Percentiles rank a stretch among this genome's conserved stretches.
phyloP scores from a whole-genome alignment of 2,113 vertebrate genomes.

The Polypterus bichir region DNA sequence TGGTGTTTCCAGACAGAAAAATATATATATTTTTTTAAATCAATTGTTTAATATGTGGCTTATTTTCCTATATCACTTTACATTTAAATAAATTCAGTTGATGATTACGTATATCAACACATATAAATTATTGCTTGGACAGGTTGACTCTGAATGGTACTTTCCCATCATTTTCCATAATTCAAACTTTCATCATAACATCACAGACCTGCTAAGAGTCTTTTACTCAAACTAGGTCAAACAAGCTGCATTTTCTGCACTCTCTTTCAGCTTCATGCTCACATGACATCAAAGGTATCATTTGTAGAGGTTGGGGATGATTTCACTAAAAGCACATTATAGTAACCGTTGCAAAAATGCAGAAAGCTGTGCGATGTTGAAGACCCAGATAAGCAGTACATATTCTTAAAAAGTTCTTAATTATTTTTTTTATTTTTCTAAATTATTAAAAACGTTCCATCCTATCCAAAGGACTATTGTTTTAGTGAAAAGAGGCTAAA shows the following conservation, averaged over 20 bases:
- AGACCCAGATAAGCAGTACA: neutral
- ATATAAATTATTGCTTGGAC: slow-evolving; percentile 18
- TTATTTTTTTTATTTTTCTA: no score
- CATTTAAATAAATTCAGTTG: no score
- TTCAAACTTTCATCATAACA: slow-evolving; percentile 15
- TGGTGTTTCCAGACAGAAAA: no score
- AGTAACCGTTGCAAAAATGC: neutral
- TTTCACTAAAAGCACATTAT: neutral
- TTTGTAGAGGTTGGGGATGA: neutral
- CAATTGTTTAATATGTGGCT: no score
- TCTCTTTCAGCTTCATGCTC: neutral
- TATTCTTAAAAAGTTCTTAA: no score
- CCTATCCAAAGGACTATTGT: no score
- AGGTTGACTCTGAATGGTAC: neutral
- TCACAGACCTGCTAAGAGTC: neutral
- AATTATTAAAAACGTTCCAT: no score
- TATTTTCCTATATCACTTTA: no score
- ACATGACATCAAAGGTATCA: neutral
- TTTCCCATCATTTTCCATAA: slow-evolving; percentile 19
- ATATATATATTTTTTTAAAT: no score
- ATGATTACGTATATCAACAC: slow-evolving; percentile 24
- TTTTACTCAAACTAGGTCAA: slow-evolving; percentile 10
- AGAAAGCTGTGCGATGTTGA: neutral
- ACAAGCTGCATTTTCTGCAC: neutral
- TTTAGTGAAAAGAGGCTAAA: no score